Conservation (phyloP, 2,797 vertebrate species). For the Falco biarmicus region DNA sequence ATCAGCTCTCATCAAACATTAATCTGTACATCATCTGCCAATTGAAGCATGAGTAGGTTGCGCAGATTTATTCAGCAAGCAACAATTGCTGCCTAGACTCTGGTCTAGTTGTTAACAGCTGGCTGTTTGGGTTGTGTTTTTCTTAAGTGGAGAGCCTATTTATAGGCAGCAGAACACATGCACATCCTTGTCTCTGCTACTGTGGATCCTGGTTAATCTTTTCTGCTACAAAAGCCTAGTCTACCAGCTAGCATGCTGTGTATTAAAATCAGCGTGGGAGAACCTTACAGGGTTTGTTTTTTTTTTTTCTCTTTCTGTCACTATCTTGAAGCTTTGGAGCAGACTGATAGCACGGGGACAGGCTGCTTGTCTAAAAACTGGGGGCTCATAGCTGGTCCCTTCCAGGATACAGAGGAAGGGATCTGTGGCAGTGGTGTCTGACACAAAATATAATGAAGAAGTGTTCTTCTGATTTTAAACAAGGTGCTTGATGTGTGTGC, state of each 20-base stretch:
- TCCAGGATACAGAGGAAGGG: neutral
- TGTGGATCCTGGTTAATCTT: slow-evolving; percentile 15
- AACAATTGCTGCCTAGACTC: neutral
- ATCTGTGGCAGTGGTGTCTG: neutral
- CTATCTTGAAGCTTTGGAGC: neutral
- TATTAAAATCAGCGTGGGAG: neutral
- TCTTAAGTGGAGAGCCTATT: slow-evolving; percentile 30
- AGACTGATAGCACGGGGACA: neutral
- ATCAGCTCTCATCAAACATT: slow-evolving; percentile 41
- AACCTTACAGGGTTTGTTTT: neutral
- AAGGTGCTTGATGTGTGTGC: neutral
- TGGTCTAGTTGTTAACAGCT: slow-evolving; percentile 23
- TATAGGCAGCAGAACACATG: slow-evolving; percentile 33
- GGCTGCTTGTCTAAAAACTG: neutral
- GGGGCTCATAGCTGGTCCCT: neutral
- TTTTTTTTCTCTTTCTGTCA: neutral
- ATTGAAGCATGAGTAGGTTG: slow-evolving; percentile 9
- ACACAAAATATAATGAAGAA: neutral
- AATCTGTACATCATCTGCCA: slow-evolving; percentile 18
- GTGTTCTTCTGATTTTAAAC: neutral
- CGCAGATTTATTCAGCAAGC: slow-evolving; percentile 30
- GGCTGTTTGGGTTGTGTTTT: slow-evolving; percentile 16
- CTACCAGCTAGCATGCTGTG: neutral
- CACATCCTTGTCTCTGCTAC: neutral
- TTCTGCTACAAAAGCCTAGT: neutral